Evolutionary conservation across 2,797 vertebrate species (phyloP).

Genomic region (Diceros bicornis): DNA sequence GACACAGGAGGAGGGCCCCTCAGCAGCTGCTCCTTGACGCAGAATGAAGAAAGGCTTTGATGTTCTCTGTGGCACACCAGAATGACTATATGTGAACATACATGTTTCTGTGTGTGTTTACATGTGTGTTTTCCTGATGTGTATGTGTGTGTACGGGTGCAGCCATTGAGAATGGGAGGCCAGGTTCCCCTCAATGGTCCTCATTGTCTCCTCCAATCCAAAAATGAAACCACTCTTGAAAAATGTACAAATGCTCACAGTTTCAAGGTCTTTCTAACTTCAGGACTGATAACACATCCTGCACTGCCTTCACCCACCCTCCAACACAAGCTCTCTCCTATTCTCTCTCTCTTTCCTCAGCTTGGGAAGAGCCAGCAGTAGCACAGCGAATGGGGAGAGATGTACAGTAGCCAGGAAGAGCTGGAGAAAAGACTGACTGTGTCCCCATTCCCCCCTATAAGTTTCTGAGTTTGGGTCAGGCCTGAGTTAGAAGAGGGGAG

Average conservation of each 20-base stretch:
- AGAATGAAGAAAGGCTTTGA: background rate
- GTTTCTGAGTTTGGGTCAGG: background rate
- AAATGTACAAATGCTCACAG: background rate
- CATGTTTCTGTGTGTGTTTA: background rate
- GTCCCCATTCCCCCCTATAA: fast-evolving
- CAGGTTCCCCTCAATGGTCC: fast-evolving
- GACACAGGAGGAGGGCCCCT: background rate
- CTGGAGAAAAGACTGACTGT: background rate
- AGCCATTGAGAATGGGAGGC: background rate
- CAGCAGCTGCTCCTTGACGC: background rate
- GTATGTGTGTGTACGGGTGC: background rate
- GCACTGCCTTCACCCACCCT: no score
- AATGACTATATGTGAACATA: background rate
- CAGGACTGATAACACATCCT: no score
- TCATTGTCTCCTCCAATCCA: background rate
- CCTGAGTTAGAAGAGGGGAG: background rate
- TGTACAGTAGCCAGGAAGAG: background rate
- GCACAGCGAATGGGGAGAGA: background rate
- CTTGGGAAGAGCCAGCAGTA: background rate
- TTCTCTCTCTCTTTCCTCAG: background rate
- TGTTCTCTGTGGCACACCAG: background rate
- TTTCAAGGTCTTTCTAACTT: background rate
- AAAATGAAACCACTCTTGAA: background rate
- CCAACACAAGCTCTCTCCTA: background rate
- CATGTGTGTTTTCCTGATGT: background rate